A percentile compares a stretch with the other conserved stretches of the same genome.
Evolutionary conservation across 2,113 vertebrate genomes (phyloP).

Genomic region (Rhinoderma darwinii): DNA sequence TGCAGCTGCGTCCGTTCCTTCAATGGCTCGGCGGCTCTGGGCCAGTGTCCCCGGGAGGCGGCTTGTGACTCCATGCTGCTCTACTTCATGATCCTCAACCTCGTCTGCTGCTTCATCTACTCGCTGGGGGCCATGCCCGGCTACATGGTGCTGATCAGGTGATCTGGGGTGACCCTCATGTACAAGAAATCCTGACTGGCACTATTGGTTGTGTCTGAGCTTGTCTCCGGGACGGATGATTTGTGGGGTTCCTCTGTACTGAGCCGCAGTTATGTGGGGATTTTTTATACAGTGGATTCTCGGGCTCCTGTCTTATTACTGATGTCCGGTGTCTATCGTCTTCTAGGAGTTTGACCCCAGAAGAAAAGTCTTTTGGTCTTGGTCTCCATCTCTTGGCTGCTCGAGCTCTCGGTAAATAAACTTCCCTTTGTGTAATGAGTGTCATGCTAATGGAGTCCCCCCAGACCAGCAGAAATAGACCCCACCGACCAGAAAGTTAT

Average conservation of each 20-base stretch:
- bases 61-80: conserved; percentile 73
- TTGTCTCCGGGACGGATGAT: not conserved
- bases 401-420: conserved; percentile 74
- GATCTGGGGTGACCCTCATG: too few species aligned
- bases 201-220: not conserved
- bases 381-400: conserved; percentile 72
- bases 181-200: too few species aligned
- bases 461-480: too few species aligned
- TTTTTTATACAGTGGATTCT: too few species aligned
- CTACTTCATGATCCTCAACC: conserved; percentile 73
- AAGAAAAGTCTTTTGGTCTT: conserved; percentile 78
- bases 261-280: too few species aligned
- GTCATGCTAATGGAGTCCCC: not conserved
- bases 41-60: conserved; percentile 71
- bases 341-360: conserved; percentile 73
- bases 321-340: conserved; percentile 20
- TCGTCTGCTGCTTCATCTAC: conserved; percentile 73
- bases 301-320: too few species aligned
- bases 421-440: not conserved
- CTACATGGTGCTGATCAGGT: conserved; percentile 83
- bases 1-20: conserved; percentile 74
- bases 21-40: conserved; percentile 73
- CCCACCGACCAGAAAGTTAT: too few species aligned
- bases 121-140: conserved; percentile 78
- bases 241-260: not conserved